phyloP scores from a whole-genome alignment of 2,113 vertebrate genomes.

The Ascaphus truei region DNA sequence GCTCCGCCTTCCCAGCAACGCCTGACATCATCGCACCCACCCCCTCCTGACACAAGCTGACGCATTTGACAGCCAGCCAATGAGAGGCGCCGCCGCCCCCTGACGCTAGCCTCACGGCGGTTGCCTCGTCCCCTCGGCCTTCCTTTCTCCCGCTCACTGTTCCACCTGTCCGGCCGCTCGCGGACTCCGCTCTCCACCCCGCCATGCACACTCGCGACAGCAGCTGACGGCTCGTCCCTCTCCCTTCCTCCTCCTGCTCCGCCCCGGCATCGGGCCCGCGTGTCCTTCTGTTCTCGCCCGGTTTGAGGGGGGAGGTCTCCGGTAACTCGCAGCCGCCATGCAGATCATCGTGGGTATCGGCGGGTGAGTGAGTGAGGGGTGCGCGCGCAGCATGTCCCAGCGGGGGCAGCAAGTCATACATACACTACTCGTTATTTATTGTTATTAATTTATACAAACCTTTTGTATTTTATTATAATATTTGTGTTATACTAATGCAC shows the following conservation, averaged over 20 bases:
- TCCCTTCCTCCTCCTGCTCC: constrained; percentile 43
- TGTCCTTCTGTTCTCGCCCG: constrained; percentile 2
- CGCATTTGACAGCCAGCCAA: too few relatives aligned
- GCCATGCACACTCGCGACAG: constrained; percentile 24
- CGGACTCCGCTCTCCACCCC: background rate
- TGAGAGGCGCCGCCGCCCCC: background rate
- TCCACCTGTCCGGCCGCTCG: background rate
- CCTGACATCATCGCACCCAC: too few relatives aligned
- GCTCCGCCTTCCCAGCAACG: too few relatives aligned
- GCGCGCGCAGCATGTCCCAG: background rate
- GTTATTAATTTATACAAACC: too few relatives aligned
- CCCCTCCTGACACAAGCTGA: too few relatives aligned
- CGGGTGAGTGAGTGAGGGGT: constrained; percentile 70
- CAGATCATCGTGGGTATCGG: constrained; percentile 87
- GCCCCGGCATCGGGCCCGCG: constrained; percentile 29
- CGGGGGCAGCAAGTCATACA: too few relatives aligned
- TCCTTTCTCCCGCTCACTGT: too few relatives aligned
- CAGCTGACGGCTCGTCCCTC: constrained; percentile 71
- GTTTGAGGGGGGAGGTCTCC: too few relatives aligned
- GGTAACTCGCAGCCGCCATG: constrained; percentile 55
- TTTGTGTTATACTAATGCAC: too few relatives aligned
- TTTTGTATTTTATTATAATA: too few relatives aligned
- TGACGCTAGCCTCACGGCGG: constrained; percentile 36
- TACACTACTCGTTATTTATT: too few relatives aligned
- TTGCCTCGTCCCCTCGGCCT: too few relatives aligned